Evolutionary conservation across 2,113 vertebrate species (phyloP), one percentile per base, ranked within the genome.

Genomic region (Apeltes quadracus): DNA sequence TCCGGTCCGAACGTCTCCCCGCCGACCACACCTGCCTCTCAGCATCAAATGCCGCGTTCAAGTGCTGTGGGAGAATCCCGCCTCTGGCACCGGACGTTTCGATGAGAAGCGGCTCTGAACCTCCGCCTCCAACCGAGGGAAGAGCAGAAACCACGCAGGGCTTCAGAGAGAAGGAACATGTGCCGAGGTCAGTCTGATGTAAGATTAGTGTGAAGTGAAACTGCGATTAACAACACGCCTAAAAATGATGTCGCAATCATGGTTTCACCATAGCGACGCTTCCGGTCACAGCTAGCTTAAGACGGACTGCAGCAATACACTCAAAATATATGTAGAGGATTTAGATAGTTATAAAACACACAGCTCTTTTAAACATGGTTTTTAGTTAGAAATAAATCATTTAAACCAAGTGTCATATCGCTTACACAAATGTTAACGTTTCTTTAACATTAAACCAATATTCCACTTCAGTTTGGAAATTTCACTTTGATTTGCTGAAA

Each of bases 21-120:
- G 70, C 59, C 62, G 84, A 79, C 90, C 90, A 91, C 90, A 91
- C 88, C 88, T 90, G 89, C 48, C 83, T 68, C 73, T 68, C 81
- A 76, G 69, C 86, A 85, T 76, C 76, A 75, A 66, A 72, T 38
- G 88, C 63, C 48, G 87, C 86, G 4, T 91, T 91, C 85, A 84
- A 0, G 73, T 27, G 38, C 7, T 22, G 46, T 77, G 56, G 85
- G 81, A 68, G 66, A 82, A 81, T 11, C 16, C 41, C 0, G 0
- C 12, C 32, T 20, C 9, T 29, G 29, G 22, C 32, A 34, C 5
- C 32, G 7, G 32, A 34, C 32, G 32, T 34, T 34, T 34, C 32
- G 6, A 7, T 6, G 32, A 7, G 6, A 34, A 34, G 32, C 5
- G 1, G 32, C 32, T 34, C 7, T 7, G 32, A 34, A 4, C 32